Base-by-base conservation (phyloP, 2,888 invertebrate species). In the Noctua pronuba region DNA sequence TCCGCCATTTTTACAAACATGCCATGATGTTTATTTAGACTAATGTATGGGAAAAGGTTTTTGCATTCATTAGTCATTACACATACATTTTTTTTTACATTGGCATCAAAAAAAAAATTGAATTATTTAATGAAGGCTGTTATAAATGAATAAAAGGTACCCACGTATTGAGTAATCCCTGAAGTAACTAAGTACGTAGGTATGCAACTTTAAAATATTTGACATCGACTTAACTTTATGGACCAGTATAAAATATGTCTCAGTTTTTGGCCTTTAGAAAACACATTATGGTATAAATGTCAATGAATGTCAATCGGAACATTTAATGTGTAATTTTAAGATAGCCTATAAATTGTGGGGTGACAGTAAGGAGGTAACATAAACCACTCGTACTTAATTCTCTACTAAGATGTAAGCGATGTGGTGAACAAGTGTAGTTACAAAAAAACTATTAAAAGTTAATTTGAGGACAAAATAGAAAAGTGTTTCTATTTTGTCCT, bases 221-320 rank as follows among this genome's bases (percentile, higher is more conserved):
- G 3, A 80, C n/a, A 44, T 38, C 44, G 16, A 62, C 70, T 71
- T 82, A 44, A 80, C 44, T 82, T 80, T 82, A 82, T 67, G 24
- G 38, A 52, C 60, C 8, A 64, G 21, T 46, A 71, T 73, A 66
- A 66, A 66, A 66, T 66, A 72, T 60, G 60, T n/a, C 28, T 28
- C 35, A 31, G 49, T 60, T 38, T 55, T 71, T 67, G 16, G 38
- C 16, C 24, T 66, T 73, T 44, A 10, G 6, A 69, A 70, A n/a
- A 49, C 21, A 64, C 41, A 44, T 49, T 62, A 58, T 5, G n/a
- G 68, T 68, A 68, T 67, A 64, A 60, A 71, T 73, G 66, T 35
- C 75, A 83, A 75, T 85, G 75, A 85, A 82, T 81, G 86, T 88
- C 83, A 87, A 72, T 76, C 81, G 52, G 31, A 24, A 28, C 71